A percentile compares a stretch with the other conserved stretches of the same genome.
These are phyloP conservation scores for human DNA, from an alignment of 2,113 vertebrate genomes.

Conservation along the genomic window GRCh38 chr1:189841001-189841500, in stretches of 20 bases:
- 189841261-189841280: background rate
- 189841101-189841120: background rate
- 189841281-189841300: background rate
- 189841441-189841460: background rate
- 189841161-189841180: background rate
- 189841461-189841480: background rate
- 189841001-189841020: background rate
- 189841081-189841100: background rate
- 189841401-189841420: background rate
- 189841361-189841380: background rate
- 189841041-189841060: background rate
- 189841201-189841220: background rate
- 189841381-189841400: background rate
- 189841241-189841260: background rate
- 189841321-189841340: background rate
- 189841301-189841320: background rate
- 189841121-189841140: background rate
- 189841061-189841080: background rate
- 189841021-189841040: background rate
- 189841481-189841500: background rate
- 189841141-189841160: background rate
- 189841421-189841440: background rate
- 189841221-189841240: background rate
- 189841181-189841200: background rate
- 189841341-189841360: background rate